These are phyloP conservation scores for Strigamia crassipes DNA, from an alignment of 2,888 invertebrate genomes.

Conservation along the genomic window DNA sequence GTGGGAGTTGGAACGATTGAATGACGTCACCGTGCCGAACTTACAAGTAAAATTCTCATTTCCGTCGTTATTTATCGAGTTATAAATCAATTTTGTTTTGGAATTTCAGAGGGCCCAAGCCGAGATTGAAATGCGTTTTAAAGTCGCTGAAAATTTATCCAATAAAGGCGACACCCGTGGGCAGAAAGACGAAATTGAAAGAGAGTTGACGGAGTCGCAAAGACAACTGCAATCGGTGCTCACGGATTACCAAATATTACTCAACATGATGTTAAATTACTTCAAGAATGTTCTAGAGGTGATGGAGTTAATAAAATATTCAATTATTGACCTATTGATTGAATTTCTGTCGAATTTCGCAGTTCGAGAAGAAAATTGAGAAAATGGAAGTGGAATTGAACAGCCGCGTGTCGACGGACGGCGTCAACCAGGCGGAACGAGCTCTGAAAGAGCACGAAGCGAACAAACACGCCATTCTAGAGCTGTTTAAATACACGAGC, in stretches of 20 bases:
- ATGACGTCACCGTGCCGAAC: constrained; percentile 49
- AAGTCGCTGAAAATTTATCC: constrained; percentile 69
- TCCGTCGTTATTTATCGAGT: not conserved
- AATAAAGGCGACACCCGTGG: constrained; percentile 65
- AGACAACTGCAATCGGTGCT: constrained; percentile 70
- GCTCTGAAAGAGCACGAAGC: constrained; percentile 68
- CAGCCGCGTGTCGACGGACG: constrained; percentile 59
- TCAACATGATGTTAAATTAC: constrained; percentile 72
- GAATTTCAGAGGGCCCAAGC: constrained; percentile 62
- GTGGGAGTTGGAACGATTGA: constrained; percentile 62
- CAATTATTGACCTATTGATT: too few relatives aligned
- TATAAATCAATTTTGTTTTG: not conserved
- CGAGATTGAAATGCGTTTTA: constrained; percentile 69
- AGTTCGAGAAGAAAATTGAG: constrained; percentile 67
- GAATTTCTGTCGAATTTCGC: not conserved
- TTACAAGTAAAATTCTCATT: constrained; percentile 31
- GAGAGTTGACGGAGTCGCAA: constrained; percentile 70
- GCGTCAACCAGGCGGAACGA: constrained; percentile 64
- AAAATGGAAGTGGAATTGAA: constrained; percentile 63
- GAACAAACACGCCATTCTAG: constrained; percentile 68
- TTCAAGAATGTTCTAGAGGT: constrained; percentile 70
- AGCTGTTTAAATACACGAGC: constrained; percentile 69
- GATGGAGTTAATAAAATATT: constrained; percentile 51
- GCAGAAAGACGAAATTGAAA: constrained; percentile 67
- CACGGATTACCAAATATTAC: constrained; percentile 72